A percentile compares a stretch with the other conserved stretches of the same genome.
phyloP scores from a whole-genome alignment of 2,113 vertebrate species.

The Apteryx mantelli region DNA sequence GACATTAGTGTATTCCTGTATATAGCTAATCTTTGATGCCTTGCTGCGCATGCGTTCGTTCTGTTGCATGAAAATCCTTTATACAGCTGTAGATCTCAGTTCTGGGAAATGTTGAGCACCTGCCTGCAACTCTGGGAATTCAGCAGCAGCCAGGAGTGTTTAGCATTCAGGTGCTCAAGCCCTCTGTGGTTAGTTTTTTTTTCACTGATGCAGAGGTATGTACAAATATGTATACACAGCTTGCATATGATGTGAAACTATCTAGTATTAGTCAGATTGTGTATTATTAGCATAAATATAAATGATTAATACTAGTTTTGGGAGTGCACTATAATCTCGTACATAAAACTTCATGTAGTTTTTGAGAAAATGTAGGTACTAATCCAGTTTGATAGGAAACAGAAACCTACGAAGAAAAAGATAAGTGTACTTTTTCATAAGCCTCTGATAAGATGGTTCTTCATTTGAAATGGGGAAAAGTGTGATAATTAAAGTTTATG shows the following conservation, averaged over 20 bases:
- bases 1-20: neutral
- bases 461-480: neutral
- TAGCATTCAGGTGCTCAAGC: neutral
- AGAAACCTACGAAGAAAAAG: neutral
- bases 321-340: neutral
- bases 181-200: neutral
- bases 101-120: neutral
- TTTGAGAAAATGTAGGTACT: neutral
- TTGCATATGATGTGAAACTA: neutral
- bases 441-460: neutral
- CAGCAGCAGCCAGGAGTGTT: neutral
- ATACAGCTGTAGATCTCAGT: neutral
- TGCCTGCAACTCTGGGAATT: neutral
- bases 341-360: neutral
- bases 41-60: neutral
- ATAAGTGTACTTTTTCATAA: neutral
- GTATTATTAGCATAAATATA: neutral
- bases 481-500: neutral
- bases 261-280: neutral
- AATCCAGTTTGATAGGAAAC: neutral
- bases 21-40: neutral
- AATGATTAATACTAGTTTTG: neutral
- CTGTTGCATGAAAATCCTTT: neutral
- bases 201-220: neutral
- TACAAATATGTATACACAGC: fast-evolving